A percentile compares a stretch with the other conserved stretches of the same genome.
These are phyloP conservation scores for Palythoa grandiflora DNA, from an alignment of 92 coral and sea anemone species.

Conservation along the genomic window DNA sequence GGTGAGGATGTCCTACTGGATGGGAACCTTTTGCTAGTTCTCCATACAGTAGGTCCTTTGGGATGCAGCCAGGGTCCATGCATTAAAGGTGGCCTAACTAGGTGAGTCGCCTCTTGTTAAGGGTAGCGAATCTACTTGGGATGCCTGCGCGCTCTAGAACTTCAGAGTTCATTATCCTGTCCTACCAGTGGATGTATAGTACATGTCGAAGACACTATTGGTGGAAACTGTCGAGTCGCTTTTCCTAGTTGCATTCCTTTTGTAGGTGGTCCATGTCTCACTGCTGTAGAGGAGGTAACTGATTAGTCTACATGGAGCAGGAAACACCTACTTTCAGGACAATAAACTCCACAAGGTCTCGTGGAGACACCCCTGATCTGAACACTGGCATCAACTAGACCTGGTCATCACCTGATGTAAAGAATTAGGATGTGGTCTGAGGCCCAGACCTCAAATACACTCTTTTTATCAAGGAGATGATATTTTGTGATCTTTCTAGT, in stretches of 20 bases:
- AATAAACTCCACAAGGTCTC: too few relatives aligned
- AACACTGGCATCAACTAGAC: too few relatives aligned
- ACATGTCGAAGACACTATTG: background rate
- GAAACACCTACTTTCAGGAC: too few relatives aligned
- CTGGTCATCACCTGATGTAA: too few relatives aligned
- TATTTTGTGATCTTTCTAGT: too few relatives aligned
- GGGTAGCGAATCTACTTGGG: slow-evolving; percentile 10
- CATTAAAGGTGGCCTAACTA: slow-evolving; percentile 5
- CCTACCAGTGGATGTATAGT: background rate
- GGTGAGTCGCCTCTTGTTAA: slow-evolving; percentile 7
- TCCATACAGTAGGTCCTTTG: slow-evolving; percentile 12
- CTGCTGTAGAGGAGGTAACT: background rate
- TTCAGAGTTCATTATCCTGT: background rate
- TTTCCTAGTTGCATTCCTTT: background rate
- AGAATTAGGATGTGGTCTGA: too few relatives aligned
- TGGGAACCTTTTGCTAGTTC: slow-evolving; percentile 23
- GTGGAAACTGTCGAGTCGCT: background rate
- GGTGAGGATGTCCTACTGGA: too few relatives aligned
- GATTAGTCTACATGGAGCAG: background rate
- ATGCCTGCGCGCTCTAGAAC: slow-evolving; percentile 8
- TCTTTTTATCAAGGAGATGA: too few relatives aligned
- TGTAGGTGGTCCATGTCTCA: background rate
- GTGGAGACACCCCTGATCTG: too few relatives aligned
- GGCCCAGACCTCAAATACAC: too few relatives aligned
- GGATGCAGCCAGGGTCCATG: slow-evolving; percentile 21